phyloP scores from a whole-genome alignment of 2,113 vertebrate species.

The Mesoclemmys tuberculata region DNA sequence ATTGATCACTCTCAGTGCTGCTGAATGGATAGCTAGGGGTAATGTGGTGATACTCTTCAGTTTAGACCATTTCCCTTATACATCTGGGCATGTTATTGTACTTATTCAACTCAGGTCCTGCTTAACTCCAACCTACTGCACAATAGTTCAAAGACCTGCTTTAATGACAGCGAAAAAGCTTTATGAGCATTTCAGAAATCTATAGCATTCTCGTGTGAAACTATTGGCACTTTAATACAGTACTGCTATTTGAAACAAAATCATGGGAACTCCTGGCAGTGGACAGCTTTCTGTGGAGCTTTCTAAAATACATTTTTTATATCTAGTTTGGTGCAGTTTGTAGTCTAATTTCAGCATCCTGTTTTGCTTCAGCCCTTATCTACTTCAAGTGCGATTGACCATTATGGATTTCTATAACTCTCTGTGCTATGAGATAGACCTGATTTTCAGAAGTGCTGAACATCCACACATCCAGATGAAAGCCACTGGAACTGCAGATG shows the following conservation, averaged over 20 bases:
- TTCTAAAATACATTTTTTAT: constrained; percentile 13
- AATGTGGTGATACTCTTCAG: background rate
- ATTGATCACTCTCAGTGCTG: background rate
- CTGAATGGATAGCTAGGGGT: background rate
- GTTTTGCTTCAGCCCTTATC: constrained; percentile 27
- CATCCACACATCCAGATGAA: background rate
- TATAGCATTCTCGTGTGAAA: background rate
- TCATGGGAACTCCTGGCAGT: background rate
- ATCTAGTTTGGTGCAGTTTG: constrained; percentile 9
- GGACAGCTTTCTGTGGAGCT: background rate
- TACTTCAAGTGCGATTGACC: constrained; percentile 18
- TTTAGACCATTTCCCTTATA: background rate
- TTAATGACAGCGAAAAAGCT: no score
- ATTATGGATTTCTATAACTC: background rate
- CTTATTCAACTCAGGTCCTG: background rate
- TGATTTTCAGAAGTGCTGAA: background rate
- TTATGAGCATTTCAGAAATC: no score
- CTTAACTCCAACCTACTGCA: background rate
- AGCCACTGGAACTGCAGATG: background rate
- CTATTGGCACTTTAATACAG: background rate
- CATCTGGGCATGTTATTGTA: background rate
- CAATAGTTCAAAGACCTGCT: background rate
- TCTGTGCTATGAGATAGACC: background rate
- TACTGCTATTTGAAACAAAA: background rate
- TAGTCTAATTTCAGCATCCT: constrained; percentile 58